Evolutionary conservation across 2,888 invertebrate genomes (phyloP).

Genomic region (Trissolcus japonicus): DNA sequence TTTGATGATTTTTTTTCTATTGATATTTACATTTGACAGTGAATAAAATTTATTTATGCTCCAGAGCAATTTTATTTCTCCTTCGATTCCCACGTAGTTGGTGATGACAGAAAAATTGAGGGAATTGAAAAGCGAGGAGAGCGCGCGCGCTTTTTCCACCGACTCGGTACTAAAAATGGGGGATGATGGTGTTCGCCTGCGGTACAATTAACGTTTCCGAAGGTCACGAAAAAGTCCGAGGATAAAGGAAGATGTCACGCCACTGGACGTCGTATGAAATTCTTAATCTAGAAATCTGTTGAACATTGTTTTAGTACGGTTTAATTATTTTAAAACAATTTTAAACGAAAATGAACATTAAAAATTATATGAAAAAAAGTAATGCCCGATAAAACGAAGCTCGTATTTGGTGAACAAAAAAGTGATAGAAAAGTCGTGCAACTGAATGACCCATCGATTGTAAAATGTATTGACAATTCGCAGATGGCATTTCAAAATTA

Average conservation of each 20-base stretch:
- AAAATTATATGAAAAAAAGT: not conserved
- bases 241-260: conserved; percentile 58
- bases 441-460: conserved; percentile 2
- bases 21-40: conserved; percentile 17
- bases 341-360: too few relatives aligned
- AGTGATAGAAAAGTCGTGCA: conserved; percentile 10
- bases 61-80: conserved; percentile 17
- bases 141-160: conserved; percentile 8
- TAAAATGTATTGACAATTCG: not conserved
- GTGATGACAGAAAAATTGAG: conserved; percentile 10
- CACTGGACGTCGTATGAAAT: conserved; percentile 42
- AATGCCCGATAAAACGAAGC: conserved; percentile 22
- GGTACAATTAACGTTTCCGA: conserved; percentile 64
- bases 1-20: conserved; percentile 23
- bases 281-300: conserved; percentile 18
- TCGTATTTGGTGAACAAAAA: conserved; percentile 8
- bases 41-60: conserved; percentile 39
- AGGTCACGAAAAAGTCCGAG: conserved; percentile 60
- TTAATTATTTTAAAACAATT: too few relatives aligned
- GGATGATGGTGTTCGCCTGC: conserved; percentile 55
- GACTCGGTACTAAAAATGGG: conserved; percentile 27
- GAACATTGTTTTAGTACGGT: too few relatives aligned
- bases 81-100: not conserved
- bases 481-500: too few relatives aligned
- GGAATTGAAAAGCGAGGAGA: conserved; percentile 3